Percentiles rank a stretch among this genome's conserved stretches.
These are phyloP conservation scores for Maccullochella peelii DNA, from an alignment of 2,113 vertebrate genomes.

Conservation along the genomic window DNA sequence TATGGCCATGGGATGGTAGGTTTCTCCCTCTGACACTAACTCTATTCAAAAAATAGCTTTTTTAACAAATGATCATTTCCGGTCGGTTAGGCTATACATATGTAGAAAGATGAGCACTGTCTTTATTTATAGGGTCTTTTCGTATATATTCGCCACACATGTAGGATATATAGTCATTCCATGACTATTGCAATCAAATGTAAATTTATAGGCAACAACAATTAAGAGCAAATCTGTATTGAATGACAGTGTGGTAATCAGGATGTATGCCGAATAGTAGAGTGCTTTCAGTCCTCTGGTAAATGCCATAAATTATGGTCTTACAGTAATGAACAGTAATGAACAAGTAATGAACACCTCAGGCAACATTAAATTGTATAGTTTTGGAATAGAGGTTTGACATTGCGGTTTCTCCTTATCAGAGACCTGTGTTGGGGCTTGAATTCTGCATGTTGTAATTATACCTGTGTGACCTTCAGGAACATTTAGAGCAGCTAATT, in stretches of 20 bases:
- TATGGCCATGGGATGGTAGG: constrained; percentile 89
- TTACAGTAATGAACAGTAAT: rapidly evolving
- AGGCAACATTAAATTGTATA: not conserved
- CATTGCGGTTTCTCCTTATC: not conserved
- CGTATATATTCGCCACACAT: not conserved
- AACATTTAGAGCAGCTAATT: not conserved
- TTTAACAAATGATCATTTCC: not conserved
- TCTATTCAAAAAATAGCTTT: not conserved
- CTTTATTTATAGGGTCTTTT: not conserved
- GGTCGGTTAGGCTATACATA: not conserved
- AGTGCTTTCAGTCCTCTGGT: not conserved
- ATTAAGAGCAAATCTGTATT: not conserved
- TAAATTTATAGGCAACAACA: not conserved
- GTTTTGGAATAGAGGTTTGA: constrained; percentile 16
- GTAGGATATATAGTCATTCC: not conserved
- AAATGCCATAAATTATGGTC: too few relatives aligned
- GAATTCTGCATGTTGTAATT: not conserved
- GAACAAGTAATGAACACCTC: too few relatives aligned
- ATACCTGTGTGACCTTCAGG: not conserved
- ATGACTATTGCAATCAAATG: not conserved
- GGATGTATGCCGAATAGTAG: not conserved
- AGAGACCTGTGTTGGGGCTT: not conserved
- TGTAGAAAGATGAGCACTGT: not conserved
- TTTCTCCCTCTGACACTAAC: not conserved
- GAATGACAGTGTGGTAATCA: not conserved